Evolutionary conservation across 2,888 invertebrate species (phyloP), one percentile per base, ranked within the genome.

Genomic region (Congeria kusceri): DNA sequence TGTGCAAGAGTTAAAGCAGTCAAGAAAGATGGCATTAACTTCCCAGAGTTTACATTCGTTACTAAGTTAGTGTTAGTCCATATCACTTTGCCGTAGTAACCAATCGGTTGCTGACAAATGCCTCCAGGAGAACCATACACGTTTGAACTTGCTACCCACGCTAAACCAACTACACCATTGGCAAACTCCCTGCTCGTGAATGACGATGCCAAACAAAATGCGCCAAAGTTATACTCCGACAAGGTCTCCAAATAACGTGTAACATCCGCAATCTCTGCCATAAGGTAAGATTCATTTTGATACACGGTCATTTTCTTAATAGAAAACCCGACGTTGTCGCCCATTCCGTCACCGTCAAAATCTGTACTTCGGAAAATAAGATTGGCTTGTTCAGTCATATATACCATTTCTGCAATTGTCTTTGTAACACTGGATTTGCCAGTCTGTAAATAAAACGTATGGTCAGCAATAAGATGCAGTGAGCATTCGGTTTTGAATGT

Each of bases 241-340:
- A 92, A 91, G 15, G 72, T 44, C 44, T 85, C 56, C 28, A 91
- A 78, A 77, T 88, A 91, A 0, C 84, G 70, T 27, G 80, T 47
- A n/a, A 81, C 83, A 29, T 79, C 65, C 5, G 77, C 29, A 25
- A 56, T 75, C 28, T 76, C 62, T 1, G 77, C 63, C 75, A 87
- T 81, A 25, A 68, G 70, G 64, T 89, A 87, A 23, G 61, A 68
- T 23, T 65, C 57, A 29, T 63, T 56, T 23, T 49, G 47, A 65
- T 77, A 86, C 9, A 92, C 80, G 0, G 88, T 86, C 7, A 91
- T 86, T 29, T 88, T 81, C 5, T 79, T 65, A 15, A 91, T 78
- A 18, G 83, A 56, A 74, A 93, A 91, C 4, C 92, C 91, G 28
- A 93, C 81, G 29, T 91, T 90, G 75, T 92, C 91, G 27, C 88